A percentile compares a stretch with the other conserved stretches of the same genome.
Evolutionary conservation across 2,113 vertebrate species (phyloP).

Genomic region (Scytalopus superciliaris): DNA sequence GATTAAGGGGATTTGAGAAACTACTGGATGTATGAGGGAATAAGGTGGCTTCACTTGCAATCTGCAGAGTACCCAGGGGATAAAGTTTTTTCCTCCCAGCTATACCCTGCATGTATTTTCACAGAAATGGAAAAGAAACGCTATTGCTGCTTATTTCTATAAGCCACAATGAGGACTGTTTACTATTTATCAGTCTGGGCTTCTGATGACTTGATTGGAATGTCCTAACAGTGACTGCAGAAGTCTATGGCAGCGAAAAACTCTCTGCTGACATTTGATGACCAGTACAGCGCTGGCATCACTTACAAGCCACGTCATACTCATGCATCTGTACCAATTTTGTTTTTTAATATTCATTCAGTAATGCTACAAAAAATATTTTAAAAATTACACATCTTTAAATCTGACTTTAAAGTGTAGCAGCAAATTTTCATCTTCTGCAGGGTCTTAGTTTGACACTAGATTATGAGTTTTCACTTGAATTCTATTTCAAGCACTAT

Average conservation of each 20-base stretch:
- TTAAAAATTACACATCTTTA: not conserved
- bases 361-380: not conserved
- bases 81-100: not conserved
- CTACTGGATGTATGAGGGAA: not conserved
- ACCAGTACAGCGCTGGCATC: not conserved
- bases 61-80: not conserved
- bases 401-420: not conserved
- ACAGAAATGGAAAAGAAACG: not conserved
- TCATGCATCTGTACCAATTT: accelerated
- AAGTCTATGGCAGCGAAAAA: not conserved
- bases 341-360: not conserved
- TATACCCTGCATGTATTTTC: not conserved
- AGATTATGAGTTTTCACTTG: not conserved
- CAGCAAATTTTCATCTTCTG: not conserved
- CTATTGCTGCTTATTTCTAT: not conserved
- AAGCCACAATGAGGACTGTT: not conserved
- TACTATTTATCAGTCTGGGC: not conserved
- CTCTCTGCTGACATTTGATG: not conserved
- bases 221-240: not conserved
- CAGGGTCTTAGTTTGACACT: not conserved
- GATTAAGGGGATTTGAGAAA: not conserved
- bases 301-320: not conserved
- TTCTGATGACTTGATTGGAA: not conserved
- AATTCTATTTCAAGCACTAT: not conserved
- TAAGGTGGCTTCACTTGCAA: not conserved